Conservation (phyloP, 2,888 invertebrate species). For the Blera fallax region DNA sequence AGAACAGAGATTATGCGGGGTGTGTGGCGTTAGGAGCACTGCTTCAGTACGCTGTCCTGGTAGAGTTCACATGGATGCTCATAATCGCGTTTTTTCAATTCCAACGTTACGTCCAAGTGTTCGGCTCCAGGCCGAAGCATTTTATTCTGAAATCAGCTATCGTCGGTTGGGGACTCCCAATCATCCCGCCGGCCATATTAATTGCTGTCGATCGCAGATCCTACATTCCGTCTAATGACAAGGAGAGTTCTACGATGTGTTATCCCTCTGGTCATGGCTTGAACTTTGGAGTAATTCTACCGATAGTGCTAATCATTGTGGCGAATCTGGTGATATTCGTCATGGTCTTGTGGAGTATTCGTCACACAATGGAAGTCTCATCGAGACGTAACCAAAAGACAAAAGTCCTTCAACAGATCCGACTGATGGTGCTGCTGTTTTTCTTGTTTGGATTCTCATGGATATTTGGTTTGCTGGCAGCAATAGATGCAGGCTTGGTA, state of each 20-base stretch:
- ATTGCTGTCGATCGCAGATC: conserved; percentile 82
- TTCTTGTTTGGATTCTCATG: conserved; percentile 85
- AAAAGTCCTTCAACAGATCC: conserved; percentile 82
- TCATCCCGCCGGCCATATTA: conserved; percentile 83
- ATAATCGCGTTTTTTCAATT: conserved; percentile 87
- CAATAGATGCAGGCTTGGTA: conserved; percentile 81
- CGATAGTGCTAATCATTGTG: conserved; percentile 83
- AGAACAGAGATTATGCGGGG: conserved; percentile 75
- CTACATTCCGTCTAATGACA: conserved; percentile 80
- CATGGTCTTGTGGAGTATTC: conserved; percentile 82
- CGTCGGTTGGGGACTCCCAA: conserved; percentile 86
- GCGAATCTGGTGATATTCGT: conserved; percentile 84
- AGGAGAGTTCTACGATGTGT: conserved; percentile 81
- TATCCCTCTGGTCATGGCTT: conserved; percentile 83
- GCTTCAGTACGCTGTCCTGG: conserved; percentile 86
- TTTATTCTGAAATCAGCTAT: conserved; percentile 86
- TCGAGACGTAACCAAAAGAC: conserved; percentile 78
- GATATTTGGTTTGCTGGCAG: conserved; percentile 85
- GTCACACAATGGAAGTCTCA: conserved; percentile 79
- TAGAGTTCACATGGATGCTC: conserved; percentile 88
- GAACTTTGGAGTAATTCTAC: conserved; percentile 83
- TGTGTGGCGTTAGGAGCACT: conserved; percentile 85
- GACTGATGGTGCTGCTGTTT: conserved; percentile 84
- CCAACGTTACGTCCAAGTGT: conserved; percentile 86
- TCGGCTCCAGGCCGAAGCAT: conserved; percentile 84